Base-by-base conservation (phyloP, 1,140 invertebrate species). In the Ceratosolen solmsi region DNA sequence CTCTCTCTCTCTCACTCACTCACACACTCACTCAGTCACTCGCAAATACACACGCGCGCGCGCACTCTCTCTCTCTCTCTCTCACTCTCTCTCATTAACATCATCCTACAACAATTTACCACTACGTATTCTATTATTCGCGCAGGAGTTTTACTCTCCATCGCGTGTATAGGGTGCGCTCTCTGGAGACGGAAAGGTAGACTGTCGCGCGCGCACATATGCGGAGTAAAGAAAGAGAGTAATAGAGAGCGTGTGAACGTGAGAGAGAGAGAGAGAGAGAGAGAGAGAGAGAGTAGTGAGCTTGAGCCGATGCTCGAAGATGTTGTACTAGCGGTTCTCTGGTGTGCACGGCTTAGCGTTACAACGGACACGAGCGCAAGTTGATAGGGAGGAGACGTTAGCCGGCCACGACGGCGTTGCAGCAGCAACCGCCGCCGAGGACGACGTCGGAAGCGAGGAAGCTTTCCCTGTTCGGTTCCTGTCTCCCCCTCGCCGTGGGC, bases 241-340 rank as follows among this genome's bases (percentile, higher is more conserved):
- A 4, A 54, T 5, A 54, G 51, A 63, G 58, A 30, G 58, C 3
- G 58, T 27, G 58, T 27, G 58, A 63, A n/a, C 13, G 58, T 27
- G 58, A 63, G 58, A 63, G 58, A 63, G 58, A 63, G 58, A 63
- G 58, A 25, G 58, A 63, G 58, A 30, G 58, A 63, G 58, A 46
- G 41, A 46, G 41, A 22, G 17, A 20, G 27, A 2, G 60, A 63
- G 7, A 63, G 13, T 2, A 63, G 60, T 20, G 30, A 63, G 30
- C n/a, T 63, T 63, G 15, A 30, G 13, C 60, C 5, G 30, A 33
- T 63, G 60, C 13, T 63, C 3, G 30, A 63, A 63, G 30, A 33
- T 63, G 27, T 33, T 33, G 4, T 33, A 60, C 7, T 11, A 63
- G 11, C 56, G 56, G n/a, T n/a, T 60, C 25, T 54, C 51, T 60